Conservation (phyloP, 1,140 invertebrate species). For the Harpegnathos saltator region DNA sequence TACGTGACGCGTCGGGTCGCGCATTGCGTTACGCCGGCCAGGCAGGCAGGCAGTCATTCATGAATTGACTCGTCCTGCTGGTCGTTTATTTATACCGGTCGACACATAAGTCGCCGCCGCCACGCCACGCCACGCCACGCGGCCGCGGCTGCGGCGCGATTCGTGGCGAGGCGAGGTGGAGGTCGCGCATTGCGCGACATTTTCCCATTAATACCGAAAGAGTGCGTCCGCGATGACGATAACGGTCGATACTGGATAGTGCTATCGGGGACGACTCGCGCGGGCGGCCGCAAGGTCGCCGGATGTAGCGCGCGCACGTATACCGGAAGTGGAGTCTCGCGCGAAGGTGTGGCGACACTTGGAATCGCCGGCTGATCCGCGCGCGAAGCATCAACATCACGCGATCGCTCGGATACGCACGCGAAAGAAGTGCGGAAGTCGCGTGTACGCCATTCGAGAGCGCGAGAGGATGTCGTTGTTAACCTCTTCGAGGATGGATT, state of each 20-base stretch:
- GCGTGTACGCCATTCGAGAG: too few relatives aligned
- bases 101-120: constrained; percentile 63
- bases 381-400: background rate
- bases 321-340: constrained; percentile 20
- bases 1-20: constrained; percentile 40
- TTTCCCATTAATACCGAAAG: constrained; percentile 48
- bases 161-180: background rate
- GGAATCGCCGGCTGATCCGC: background rate
- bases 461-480: too few relatives aligned
- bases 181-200: constrained; percentile 19
- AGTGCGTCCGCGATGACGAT: constrained; percentile 48
- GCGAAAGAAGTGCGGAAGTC: too few relatives aligned
- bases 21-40: constrained; percentile 18
- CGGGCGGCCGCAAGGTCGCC: constrained; percentile 43
- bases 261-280: constrained; percentile 40
- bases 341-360: constrained; percentile 13
- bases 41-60: constrained; percentile 74
- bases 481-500: too few relatives aligned
- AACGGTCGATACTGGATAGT: constrained; percentile 53
- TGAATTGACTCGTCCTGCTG: constrained; percentile 73
- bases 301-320: constrained; percentile 42
- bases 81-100: constrained; percentile 70
- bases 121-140: constrained; percentile 52
- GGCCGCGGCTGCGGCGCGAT: constrained; percentile 10
- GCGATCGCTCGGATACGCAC: too few relatives aligned